Evolutionary conservation across 1,140 invertebrate species (phyloP), one percentile per base, ranked within the genome.

Genomic region (Temnothorax nylanderi): DNA sequence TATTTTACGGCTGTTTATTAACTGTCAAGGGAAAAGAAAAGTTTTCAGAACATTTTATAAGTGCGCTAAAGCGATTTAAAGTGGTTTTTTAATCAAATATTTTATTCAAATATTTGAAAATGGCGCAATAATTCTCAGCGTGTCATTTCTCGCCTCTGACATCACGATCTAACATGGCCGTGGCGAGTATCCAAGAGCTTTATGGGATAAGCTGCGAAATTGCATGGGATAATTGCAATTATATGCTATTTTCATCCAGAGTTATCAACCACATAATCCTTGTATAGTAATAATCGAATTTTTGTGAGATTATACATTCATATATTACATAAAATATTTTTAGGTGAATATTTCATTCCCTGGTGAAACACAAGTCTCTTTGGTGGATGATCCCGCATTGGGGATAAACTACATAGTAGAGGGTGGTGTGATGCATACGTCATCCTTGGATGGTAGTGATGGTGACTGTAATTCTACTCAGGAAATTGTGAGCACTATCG

Each of bases 371-470:
- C 95, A 96, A 67, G 97, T 98, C 72, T 97, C 97, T 86, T 96
- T 97, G 90, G 97, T 97, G 81, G 96, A 97, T 90, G 97, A 97
- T 92, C 96, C 96, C 32, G 96, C 95, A 34, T 96, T 97, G 89
- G 97, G 97, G 91, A 97, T 98, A 89, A 97, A 98, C 93, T 97
- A 97, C 91, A 96, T 98, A 88, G 97, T 97, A 37, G 97, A 97
- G 21, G 96, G 97, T 72, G 77, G 74, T 69, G 84, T 26, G 64
- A 11, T 60, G 74, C 11, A 26, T 60, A 1, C 54, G 6, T 32
- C 51, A 47, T 67, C 60, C 3, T 76, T 75, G 11, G 88, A 91
- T 13, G 51, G 32, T 49, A 87, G 76, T 21, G 74, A 91, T 7
- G 76, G 74, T 75, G 82, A 90, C 65, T 32, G 62, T 65, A 89